Conservation (phyloP, 2,113 vertebrate genomes). For the Entelurus aequoreus region DNA sequence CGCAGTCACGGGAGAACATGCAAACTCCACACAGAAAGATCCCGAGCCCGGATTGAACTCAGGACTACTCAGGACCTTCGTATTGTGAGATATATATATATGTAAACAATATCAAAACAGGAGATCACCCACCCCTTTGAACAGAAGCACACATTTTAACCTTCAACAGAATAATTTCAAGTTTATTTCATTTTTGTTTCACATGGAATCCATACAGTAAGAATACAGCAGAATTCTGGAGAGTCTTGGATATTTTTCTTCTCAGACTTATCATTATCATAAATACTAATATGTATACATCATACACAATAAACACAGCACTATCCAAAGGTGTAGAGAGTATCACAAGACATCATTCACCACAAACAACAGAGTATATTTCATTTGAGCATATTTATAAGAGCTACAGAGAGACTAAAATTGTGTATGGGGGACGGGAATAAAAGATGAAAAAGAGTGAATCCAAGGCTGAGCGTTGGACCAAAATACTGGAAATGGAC, state of each 20-base stretch:
- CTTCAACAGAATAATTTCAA: slow-evolving; percentile 73
- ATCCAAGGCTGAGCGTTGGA: slow-evolving; percentile 25
- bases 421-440: slow-evolving; percentile 18
- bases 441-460: slow-evolving; percentile 20
- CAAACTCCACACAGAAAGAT: too few relatives aligned
- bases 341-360: slow-evolving; percentile 76
- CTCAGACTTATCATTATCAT: slow-evolving; percentile 65
- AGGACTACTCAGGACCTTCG: too few relatives aligned
- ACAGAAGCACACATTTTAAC: slow-evolving; percentile 53
- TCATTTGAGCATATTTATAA: slow-evolving; percentile 73
- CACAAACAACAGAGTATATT: slow-evolving; percentile 74
- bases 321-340: slow-evolving; percentile 71
- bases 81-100: too few relatives aligned
- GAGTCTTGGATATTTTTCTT: slow-evolving; percentile 58
- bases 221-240: slow-evolving; percentile 69
- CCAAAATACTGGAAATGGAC: slow-evolving; percentile 27
- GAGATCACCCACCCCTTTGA: slow-evolving; percentile 5
- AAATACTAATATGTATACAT: slow-evolving; percentile 76
- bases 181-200: slow-evolving; percentile 75
- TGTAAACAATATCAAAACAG: too few relatives aligned
- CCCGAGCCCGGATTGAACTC: too few relatives aligned
- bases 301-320: slow-evolving; percentile 76
- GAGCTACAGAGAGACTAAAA: slow-evolving; percentile 63
- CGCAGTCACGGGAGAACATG: too few relatives aligned
- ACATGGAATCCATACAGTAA: slow-evolving; percentile 73